phyloP scores from a whole-genome alignment of 2,797 vertebrate genomes.

The Cygnus olor region DNA sequence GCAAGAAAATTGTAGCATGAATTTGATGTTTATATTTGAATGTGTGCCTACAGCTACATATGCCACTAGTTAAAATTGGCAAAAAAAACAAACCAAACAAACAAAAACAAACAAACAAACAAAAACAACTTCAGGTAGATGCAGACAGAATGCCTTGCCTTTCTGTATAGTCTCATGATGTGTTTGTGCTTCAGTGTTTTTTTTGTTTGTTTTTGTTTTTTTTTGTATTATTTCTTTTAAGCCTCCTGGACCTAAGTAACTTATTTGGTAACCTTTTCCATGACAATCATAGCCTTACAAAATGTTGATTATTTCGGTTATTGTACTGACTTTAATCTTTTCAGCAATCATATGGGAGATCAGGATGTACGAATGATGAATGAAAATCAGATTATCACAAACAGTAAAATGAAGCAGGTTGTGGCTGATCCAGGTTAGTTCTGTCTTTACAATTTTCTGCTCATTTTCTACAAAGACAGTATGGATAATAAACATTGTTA shows the following conservation, averaged over 20 bases:
- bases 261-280: not conserved
- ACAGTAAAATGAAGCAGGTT: constrained; percentile 83
- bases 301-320: not conserved
- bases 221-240: not conserved
- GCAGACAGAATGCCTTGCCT: not conserved
- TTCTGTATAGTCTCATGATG: not conserved
- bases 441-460: not conserved
- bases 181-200: not conserved
- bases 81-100: no score
- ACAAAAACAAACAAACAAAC: no score
- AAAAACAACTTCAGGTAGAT: constrained; percentile 23
- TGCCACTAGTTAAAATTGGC: constrained; percentile 12
- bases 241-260: not conserved
- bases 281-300: not conserved
- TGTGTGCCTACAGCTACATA: not conserved
- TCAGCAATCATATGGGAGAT: constrained; percentile 89
- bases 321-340: constrained; percentile 38
- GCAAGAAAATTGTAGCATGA: not conserved
- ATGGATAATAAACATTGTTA: not conserved
- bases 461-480: not conserved
- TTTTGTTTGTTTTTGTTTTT: no score
- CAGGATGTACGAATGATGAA: constrained; percentile 97
- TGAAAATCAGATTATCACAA: constrained; percentile 92
- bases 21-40: constrained; percentile 24
- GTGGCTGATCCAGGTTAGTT: constrained; percentile 88